phyloP scores from a whole-genome alignment of 2,113 vertebrate species.

The Passer domesticus region DNA sequence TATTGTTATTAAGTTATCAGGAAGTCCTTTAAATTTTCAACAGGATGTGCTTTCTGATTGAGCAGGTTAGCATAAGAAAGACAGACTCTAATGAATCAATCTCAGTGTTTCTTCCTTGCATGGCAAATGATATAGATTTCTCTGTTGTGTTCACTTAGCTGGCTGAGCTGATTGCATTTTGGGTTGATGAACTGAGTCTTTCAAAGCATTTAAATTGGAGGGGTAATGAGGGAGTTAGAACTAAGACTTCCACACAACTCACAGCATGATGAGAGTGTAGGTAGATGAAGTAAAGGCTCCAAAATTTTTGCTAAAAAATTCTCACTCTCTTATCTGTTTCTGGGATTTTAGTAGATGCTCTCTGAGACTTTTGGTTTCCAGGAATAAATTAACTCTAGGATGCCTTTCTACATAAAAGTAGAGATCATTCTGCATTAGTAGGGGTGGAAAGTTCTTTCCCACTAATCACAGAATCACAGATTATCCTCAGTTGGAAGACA shows the following conservation, averaged over 20 bases:
- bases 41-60: slow-evolving; percentile 29
- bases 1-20: slow-evolving; percentile 32
- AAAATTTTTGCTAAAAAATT: not conserved
- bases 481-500: not conserved
- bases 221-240: slow-evolving; percentile 2
- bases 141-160: slow-evolving; percentile 30
- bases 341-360: not conserved
- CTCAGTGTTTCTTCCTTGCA: slow-evolving; percentile 13
- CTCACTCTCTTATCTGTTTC: not conserved
- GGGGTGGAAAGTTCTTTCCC: not conserved
- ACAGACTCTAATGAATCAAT: slow-evolving; percentile 34
- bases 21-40: slow-evolving; percentile 50
- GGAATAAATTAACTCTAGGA: not conserved
- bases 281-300: not conserved
- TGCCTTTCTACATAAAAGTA: not conserved
- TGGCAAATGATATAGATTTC: not conserved
- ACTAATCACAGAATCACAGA: not conserved
- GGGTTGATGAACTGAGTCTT: slow-evolving; percentile 41
- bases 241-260: not conserved
- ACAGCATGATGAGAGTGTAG: not conserved
- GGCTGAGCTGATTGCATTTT: slow-evolving; percentile 40
- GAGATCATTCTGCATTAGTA: not conserved
- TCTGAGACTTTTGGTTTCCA: not conserved
- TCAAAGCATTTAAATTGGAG: slow-evolving; percentile 42
- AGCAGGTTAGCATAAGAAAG: slow-evolving; percentile 24